Evolutionary conservation across 2,797 vertebrate genomes (phyloP).

Genomic region (Malacoctenus gilli): DNA sequence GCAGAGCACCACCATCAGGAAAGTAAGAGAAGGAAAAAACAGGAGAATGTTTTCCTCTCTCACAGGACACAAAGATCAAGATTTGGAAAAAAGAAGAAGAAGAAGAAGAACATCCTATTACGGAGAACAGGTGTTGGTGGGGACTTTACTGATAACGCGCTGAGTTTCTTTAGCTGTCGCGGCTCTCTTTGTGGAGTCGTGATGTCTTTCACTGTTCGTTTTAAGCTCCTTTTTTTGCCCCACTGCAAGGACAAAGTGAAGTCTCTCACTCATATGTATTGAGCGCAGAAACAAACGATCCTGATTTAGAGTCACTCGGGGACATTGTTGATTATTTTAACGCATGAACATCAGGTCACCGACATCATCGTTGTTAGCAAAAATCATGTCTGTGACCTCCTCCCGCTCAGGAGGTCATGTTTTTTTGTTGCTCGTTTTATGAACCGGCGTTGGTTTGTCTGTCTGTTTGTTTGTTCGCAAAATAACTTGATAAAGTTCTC

Average conservation of each 20-base stretch:
- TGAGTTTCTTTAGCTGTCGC: slow-evolving; percentile 8
- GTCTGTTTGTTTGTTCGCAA: no score
- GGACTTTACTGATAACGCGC: slow-evolving; percentile 1
- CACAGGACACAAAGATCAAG: slow-evolving; percentile 8
- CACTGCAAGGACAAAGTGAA: slow-evolving; percentile 21
- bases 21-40: slow-evolving; percentile 6
- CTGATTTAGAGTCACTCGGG: background rate
- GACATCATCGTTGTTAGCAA: no score
- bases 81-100: no score
- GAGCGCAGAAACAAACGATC: slow-evolving; percentile 4
- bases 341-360: no score
- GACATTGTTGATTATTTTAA: background rate
- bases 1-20: slow-evolving; percentile 9
- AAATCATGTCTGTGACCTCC: no score
- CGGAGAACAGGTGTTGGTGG: slow-evolving; percentile 6
- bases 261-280: slow-evolving; percentile 27
- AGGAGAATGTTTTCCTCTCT: background rate
- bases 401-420: no score
- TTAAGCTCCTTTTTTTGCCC: slow-evolving; percentile 19
- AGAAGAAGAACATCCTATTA: background rate
- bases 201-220: slow-evolving; percentile 13
- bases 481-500: no score
- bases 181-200: slow-evolving; percentile 12
- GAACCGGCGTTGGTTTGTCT: background rate
- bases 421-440: background rate